Conservation (phyloP, 2,113 vertebrate genomes). For the Cyprinodon variegatus region DNA sequence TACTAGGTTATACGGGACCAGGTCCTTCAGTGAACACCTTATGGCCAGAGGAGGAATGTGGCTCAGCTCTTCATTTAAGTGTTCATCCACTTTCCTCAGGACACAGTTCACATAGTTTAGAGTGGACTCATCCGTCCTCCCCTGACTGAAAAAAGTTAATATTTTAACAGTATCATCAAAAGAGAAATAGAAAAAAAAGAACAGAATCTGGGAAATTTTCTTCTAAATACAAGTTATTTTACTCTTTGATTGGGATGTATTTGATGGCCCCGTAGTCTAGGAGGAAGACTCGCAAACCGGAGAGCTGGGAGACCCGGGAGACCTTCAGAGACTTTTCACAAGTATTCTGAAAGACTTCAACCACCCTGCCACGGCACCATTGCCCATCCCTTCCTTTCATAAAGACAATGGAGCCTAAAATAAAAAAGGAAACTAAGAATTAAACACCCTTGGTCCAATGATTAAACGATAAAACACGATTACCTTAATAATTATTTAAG, state of each 20-base stretch:
- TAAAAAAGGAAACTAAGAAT: background rate
- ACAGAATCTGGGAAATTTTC: background rate
- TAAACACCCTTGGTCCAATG: background rate
- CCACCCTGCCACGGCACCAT: conserved; percentile 87
- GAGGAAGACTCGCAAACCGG: conserved; percentile 80
- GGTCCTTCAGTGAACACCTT: conserved; percentile 87
- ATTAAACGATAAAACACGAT: background rate
- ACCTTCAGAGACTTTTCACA: conserved; percentile 51
- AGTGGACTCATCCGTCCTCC: background rate
- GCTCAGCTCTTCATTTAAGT: conserved; percentile 65
- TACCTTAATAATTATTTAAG: background rate
- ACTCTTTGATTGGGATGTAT: conserved; percentile 76
- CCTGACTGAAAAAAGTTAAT: conserved; percentile 35
- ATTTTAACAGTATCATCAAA: background rate
- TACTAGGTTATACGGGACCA: conserved; percentile 88
- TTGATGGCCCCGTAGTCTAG: conserved; percentile 84
- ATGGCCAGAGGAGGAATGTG: conserved; percentile 82
- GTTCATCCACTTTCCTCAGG: conserved; percentile 77
- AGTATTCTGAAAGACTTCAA: conserved; percentile 77
- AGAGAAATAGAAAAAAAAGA: background rate
- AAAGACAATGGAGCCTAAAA: conserved; percentile 80
- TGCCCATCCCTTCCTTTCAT: conserved; percentile 73
- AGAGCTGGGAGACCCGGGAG: conserved; percentile 78
- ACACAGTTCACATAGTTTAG: conserved; percentile 61
- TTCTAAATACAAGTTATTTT: background rate